Conservation (phyloP, 2,888 invertebrate species). For the Dioctria rufipes region DNA sequence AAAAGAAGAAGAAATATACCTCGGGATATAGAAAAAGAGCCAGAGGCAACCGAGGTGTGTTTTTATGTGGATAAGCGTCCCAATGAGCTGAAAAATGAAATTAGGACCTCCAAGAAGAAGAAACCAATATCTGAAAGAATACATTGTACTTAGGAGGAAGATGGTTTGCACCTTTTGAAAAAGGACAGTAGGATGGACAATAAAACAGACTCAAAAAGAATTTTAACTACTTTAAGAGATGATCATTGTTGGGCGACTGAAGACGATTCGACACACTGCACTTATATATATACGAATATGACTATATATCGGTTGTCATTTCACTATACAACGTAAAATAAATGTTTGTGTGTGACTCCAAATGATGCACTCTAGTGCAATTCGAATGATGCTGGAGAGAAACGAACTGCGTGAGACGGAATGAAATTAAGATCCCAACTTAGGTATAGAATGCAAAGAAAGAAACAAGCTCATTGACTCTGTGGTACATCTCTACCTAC, state of each 20-base stretch:
- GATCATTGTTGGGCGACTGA: slow-evolving; percentile 11
- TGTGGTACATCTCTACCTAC: slow-evolving; percentile 7
- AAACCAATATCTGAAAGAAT: slow-evolving; percentile 18
- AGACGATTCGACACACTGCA: slow-evolving; percentile 31
- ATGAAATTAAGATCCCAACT: not conserved
- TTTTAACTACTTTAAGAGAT: slow-evolving; percentile 52
- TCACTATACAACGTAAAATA: slow-evolving; percentile 26
- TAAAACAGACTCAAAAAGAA: slow-evolving; percentile 41
- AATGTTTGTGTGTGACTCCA: slow-evolving; percentile 5
- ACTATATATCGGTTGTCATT: not conserved
- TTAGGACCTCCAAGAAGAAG: slow-evolving; percentile 51
- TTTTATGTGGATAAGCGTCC: no score
- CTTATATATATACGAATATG: not conserved
- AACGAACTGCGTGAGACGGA: slow-evolving; percentile 23
- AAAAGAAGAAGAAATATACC: slow-evolving; percentile 10
- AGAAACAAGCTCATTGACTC: slow-evolving; percentile 14
- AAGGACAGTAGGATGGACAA: slow-evolving; percentile 51
- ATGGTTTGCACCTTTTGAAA: slow-evolving; percentile 42
- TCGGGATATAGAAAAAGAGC: not conserved
- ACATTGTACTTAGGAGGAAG: not conserved
- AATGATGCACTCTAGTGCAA: not conserved
- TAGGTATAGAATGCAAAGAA: slow-evolving; percentile 5
- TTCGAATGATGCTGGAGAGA: no score
- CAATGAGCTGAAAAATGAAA: slow-evolving; percentile 15
- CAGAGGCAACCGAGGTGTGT: not conserved